Conservation (phyloP, 2,888 invertebrate species). For the Neria commutata region DNA sequence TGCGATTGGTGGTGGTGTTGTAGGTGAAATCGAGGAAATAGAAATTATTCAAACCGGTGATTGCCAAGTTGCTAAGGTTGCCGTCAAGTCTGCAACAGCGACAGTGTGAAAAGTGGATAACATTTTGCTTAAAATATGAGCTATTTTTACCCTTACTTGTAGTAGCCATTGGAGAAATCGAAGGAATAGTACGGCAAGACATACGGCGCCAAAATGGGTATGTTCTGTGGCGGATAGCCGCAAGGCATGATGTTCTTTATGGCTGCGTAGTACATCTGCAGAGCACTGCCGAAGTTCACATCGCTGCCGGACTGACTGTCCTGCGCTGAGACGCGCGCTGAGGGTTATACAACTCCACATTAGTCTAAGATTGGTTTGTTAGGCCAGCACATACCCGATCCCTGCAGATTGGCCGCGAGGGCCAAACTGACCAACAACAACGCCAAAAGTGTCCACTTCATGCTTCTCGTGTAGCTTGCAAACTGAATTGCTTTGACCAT, state of each 20-base stretch:
- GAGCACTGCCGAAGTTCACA: constrained; percentile 25
- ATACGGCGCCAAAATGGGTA: constrained; percentile 33
- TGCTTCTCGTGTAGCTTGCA: too few relatives aligned
- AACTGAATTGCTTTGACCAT: too few relatives aligned
- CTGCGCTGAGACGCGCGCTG: too few relatives aligned
- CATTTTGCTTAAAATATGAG: background rate
- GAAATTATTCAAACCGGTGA: constrained; percentile 31
- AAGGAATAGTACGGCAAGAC: constrained; percentile 3
- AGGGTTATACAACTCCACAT: too few relatives aligned
- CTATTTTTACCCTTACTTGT: constrained; percentile 17
- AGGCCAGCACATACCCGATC: too few relatives aligned
- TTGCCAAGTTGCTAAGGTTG: constrained; percentile 27
- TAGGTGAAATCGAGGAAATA: constrained; percentile 22
- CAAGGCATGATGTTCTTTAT: constrained; percentile 32
- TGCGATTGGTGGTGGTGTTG: constrained; percentile 23
- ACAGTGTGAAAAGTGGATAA: background rate
- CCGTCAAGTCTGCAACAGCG: constrained; percentile 26
- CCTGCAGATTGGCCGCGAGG: too few relatives aligned
- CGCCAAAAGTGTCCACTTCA: background rate
- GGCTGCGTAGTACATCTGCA: constrained; percentile 14
- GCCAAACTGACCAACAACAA: too few relatives aligned
- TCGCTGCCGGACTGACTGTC: background rate
- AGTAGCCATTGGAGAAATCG: constrained; percentile 8
- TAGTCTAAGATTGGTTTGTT: too few relatives aligned
- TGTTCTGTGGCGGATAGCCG: constrained; percentile 25